Evolutionary conservation across 2,113 vertebrate species (phyloP).

Genomic region (Bujurquina vittata): DNA sequence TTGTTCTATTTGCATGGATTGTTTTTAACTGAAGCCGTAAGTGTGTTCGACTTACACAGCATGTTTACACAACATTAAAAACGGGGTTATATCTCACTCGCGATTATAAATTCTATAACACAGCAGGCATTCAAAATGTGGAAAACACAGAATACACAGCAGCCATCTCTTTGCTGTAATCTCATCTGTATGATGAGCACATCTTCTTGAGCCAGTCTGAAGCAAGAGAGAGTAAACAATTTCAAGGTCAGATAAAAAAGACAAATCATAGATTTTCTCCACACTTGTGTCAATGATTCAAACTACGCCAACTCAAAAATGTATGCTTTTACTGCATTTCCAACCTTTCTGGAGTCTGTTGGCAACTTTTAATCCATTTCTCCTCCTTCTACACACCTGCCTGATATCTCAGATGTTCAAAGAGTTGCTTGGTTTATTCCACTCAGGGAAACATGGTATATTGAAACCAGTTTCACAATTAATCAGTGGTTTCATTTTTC

Average conservation of each 20-base stretch:
- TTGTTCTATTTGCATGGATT: too few relatives aligned
- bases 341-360: not conserved
- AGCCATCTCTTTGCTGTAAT: not conserved
- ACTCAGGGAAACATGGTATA: not conserved
- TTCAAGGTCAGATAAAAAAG: not conserved
- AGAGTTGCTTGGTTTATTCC: not conserved
- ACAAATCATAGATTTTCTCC: not conserved
- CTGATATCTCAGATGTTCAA: not conserved
- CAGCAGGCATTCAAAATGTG: not conserved
- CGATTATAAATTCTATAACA: not conserved
- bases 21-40: too few relatives aligned
- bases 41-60: too few relatives aligned
- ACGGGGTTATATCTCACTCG: too few relatives aligned
- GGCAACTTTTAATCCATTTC: not conserved
- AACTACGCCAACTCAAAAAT: not conserved
- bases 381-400: not conserved
- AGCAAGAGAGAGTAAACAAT: not conserved
- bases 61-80: too few relatives aligned
- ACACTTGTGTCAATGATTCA: not conserved
- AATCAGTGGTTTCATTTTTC: constrained; percentile 30
- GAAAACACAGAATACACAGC: not conserved
- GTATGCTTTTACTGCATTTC: not conserved
- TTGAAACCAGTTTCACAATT: constrained; percentile 16
- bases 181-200: not conserved
- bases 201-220: not conserved